These are phyloP conservation scores for Erethizon dorsatum DNA, from an alignment of 2,797 vertebrate species.

Conservation along the genomic window DNA sequence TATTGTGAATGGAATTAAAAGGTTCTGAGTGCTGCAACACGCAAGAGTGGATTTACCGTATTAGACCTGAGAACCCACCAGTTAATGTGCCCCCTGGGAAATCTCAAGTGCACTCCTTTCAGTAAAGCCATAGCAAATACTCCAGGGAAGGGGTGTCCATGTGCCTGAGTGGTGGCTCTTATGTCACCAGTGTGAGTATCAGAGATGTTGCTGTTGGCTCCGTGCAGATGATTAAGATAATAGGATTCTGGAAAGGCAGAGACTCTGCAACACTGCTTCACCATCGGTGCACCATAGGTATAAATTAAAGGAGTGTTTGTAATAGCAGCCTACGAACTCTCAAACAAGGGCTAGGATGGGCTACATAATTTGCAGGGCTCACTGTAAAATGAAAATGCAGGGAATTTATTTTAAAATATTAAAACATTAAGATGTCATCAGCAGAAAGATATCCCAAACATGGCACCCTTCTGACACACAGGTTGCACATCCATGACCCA, in stretches of 20 bases:
- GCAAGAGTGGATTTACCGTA: background rate
- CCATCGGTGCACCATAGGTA: background rate
- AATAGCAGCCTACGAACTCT: background rate
- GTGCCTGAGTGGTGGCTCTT: background rate
- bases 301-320: background rate
- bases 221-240: too few relatives aligned
- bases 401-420: background rate
- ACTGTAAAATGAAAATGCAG: background rate
- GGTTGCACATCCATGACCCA: background rate
- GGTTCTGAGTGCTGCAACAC: background rate
- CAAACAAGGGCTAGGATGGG: background rate
- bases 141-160: background rate
- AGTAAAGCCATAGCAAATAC: background rate
- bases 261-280: background rate
- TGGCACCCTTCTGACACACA: background rate
- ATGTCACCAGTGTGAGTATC: background rate
- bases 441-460: background rate
- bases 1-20: conserved; percentile 25
- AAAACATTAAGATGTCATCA: background rate
- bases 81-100: background rate
- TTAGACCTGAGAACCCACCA: background rate
- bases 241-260: background rate
- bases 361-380: background rate
- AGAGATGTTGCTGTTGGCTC: background rate
- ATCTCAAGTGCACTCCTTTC: background rate